Base-by-base conservation (phyloP, 2,113 vertebrate species). In the Xenotilapia longispinis region DNA sequence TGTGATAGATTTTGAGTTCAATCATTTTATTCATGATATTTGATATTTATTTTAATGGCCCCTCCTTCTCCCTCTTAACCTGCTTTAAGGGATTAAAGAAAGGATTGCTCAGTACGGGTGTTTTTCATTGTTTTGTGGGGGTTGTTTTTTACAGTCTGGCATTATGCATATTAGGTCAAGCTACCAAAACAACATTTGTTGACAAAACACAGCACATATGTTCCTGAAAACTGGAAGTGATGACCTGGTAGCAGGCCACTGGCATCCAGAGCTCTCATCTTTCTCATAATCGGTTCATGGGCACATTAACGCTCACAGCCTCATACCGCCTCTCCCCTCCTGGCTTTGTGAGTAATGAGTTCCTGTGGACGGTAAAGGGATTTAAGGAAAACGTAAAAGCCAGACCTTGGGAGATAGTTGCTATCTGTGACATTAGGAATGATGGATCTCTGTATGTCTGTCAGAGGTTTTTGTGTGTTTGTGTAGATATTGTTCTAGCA, bases 51-150 rank as follows among this genome's bases (percentile, higher is more conserved):
- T 51, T 38, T 57, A 10, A 21, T 13, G 63, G 21, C 60, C 33
- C 85, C 86, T 91, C 84, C 75, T 88, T 51, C 84, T 42, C 6
- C 91, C 89, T 86, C 79, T 86, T 79, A 82, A 80, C 85, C 88
- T 65, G 92, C 85, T 92, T 92, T 90, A 84, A 51, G 81, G 86
- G 93, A 90, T 93, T 53, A 91, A 7, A 42, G 42, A 13, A 63
- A 83, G 38, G 54, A 33, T 87, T 75, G 85, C 51, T 73, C 31
- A 28, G 89, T 81, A 23, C 8, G 31, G 53, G 31, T 75, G 81
- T 14, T 3, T 87, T 73, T 88, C 33, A 84, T 80, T 78, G 51
- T 86, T 68, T 81, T 33, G 89, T 82, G 86, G 90, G 88, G 88
- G 81, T 85, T 92, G 89, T 83, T 92, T 89, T 88, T 85, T 49